phyloP scores from a whole-genome alignment of 2,113 vertebrate genomes.

The Pelecanoides urinatrix region DNA sequence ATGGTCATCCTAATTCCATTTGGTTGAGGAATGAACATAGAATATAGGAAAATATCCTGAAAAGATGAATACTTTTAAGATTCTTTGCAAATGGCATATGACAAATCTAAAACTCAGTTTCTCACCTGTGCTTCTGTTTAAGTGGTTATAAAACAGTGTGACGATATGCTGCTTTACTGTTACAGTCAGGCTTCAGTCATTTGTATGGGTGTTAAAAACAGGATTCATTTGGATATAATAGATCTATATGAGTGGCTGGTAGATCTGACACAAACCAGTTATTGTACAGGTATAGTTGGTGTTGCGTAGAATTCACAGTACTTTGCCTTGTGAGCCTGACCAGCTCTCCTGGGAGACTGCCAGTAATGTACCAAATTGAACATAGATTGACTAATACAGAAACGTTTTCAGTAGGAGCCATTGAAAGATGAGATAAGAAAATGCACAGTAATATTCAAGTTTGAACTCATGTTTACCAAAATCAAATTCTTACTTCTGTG shows the following conservation, averaged over 20 bases:
- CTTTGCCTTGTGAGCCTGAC: neutral
- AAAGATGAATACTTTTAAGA: neutral
- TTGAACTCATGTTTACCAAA: neutral
- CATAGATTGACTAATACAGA: neutral
- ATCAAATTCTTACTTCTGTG: fast-evolving
- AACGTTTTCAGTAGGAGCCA: neutral
- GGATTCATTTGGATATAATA: neutral
- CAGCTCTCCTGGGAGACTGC: neutral
- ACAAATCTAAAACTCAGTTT: neutral
- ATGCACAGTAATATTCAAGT: neutral
- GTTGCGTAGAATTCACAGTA: neutral
- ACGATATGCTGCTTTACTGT: neutral
- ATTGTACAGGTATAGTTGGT: neutral
- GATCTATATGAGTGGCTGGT: neutral
- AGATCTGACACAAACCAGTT: neutral
- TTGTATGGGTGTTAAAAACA: neutral
- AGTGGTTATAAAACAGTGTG: neutral
- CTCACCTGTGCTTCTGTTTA: neutral
- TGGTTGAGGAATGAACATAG: neutral
- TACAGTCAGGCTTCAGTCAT: neutral
- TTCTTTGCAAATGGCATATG: neutral
- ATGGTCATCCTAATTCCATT: neutral
- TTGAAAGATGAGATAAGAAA: neutral
- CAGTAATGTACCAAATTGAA: neutral
- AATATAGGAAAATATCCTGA: neutral